Base-by-base conservation (phyloP, 2,888 invertebrate genomes). In the Loripinus fragilis region DNA sequence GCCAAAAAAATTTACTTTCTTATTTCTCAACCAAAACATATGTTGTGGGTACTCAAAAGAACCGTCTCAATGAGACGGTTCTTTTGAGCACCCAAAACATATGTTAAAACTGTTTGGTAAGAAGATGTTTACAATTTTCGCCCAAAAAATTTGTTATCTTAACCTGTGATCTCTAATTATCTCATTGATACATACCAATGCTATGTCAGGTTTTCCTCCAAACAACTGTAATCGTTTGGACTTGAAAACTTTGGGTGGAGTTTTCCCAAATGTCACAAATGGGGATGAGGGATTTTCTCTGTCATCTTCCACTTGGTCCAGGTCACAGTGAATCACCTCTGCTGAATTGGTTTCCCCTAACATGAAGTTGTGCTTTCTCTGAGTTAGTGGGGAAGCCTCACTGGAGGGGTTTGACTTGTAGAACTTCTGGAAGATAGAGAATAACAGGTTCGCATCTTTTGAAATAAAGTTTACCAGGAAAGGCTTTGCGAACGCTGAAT, bases 181-280 rank as follows among this genome's bases (percentile, higher is more conserved):
- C n/a, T n/a, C n/a, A n/a, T n/a, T n/a, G n/a, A 38, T 38, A 45
- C 15, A 71, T 77, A 84, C 84, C 75, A 84, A 52, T 23, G 79
- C 78, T 23, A 84, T 77, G 67, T 84, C 84, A n/a, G 76, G 74
- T 8, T 67, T 68, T 23, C 75, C 42, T 2, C 71, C 67, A 67
- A 84, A 81, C 35, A 84, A 52, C 67, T 82, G 77, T 23, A 83
- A 71, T 64, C 78, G 85, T 67, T 83, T 81, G 2, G 76, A 77
- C 42, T 68, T 79, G 38, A 84, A 69, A 17, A 85, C 69, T 73
- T 87, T 87, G 8, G 87, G 85, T n/a, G 88, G 86, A 8, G 88
- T 86, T 78, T 91, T 91, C 15, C 91, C 91, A 80, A 91, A 91
- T 0, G 91, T 91, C 0, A 90, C 88, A 79, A 91, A 90, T 25